phyloP scores from a whole-genome alignment of 2,797 vertebrate genomes.

The Malacoctenus gilli region DNA sequence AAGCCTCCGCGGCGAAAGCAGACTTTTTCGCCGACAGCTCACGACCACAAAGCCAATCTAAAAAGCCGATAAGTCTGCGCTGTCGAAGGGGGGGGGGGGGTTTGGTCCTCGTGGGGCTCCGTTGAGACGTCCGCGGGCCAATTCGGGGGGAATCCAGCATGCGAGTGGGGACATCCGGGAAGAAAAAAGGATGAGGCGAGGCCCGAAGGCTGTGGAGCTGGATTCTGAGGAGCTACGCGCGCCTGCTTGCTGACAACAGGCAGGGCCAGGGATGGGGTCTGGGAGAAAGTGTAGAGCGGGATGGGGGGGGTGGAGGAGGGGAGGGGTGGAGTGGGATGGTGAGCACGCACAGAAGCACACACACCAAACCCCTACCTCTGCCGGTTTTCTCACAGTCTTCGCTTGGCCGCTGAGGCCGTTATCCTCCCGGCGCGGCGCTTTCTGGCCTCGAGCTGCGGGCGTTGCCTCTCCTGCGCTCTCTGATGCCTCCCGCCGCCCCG shows the following conservation, averaged over 20 bases:
- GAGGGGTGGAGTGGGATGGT: neutral
- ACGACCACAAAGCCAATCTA: constrained; percentile 10
- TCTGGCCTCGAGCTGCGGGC: constrained; percentile 4
- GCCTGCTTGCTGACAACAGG: constrained; percentile 36
- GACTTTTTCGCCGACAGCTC: constrained; percentile 2
- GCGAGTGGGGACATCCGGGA: constrained; percentile 3
- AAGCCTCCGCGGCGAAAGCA: constrained; percentile 15
- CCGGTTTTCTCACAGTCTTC: constrained; percentile 32
- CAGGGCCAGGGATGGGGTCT: constrained; percentile 5
- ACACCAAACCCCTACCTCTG: constrained; percentile 76
- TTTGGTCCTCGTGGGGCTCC: constrained; percentile 70
- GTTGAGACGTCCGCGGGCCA: neutral
- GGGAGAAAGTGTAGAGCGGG: neutral
- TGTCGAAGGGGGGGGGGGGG: constrained; percentile 6
- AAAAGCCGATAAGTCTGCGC: constrained; percentile 14
- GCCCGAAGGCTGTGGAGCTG: constrained; percentile 63
- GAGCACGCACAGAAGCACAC: constrained; percentile 45
- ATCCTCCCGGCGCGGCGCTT: constrained; percentile 15
- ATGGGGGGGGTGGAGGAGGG: neutral
- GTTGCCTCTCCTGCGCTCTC: constrained; percentile 27
- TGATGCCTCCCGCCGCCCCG: constrained; percentile 1
- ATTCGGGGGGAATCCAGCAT: no score
- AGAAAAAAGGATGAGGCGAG: constrained; percentile 29
- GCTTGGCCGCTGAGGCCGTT: constrained; percentile 23
- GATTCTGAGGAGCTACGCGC: constrained; percentile 42